Base-by-base conservation (phyloP, 2,797 vertebrate genomes). In the Pangasius sanitwongsei region DNA sequence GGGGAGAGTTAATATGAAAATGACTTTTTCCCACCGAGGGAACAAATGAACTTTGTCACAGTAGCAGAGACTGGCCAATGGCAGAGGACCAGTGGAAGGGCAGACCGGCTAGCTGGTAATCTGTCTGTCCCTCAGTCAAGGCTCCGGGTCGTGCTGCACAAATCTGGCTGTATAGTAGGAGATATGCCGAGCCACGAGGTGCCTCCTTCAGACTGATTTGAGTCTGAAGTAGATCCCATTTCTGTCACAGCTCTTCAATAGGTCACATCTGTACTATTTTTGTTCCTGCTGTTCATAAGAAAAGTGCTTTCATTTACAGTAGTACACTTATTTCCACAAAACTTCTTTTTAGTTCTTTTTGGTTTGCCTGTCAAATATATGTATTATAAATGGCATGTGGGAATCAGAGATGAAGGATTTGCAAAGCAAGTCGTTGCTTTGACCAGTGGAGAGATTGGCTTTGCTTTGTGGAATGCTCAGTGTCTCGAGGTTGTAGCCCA, bases 391-490 rank as follows among this genome's bases (percentile, higher is more conserved):
- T 90, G 90, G 92, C 90, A 90, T 93, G 89, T 88, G 87, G 88
- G 91, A 86, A n/a, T 90, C 93, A 92, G 90, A 92, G 87, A 78
- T 88, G 92, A 95, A 93, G 92, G 94, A 95, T 93, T 90, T 83
- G 91, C 92, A 88, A 94, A 92, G 90, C 92, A 92, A 94, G 91
- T 92, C 92, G 92, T 91, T 82, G 44, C 87, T 91, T 89, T 92
- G 92, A 59, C 31, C 53, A 70, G 85, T 65, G 75, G 81, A 89
- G 78, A 81, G 91, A 63, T 48, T 50, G 31, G 65, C 15, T 87
- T 75, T 11, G 18, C 18, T 87, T 44, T 44, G 63, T 44, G 48
- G 41, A 70, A 83, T 5, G 69, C 67, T 50, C 31, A 9, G 18
- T 78, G 77, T 61, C n/a, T 50, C 5, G 31, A 86, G 57, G 44